A percentile compares a stretch with the other conserved stretches of the same genome.
These are phyloP conservation scores for Rhabdomys dilectus DNA, from an alignment of 2,113 vertebrate species.

Conservation along the genomic window DNA sequence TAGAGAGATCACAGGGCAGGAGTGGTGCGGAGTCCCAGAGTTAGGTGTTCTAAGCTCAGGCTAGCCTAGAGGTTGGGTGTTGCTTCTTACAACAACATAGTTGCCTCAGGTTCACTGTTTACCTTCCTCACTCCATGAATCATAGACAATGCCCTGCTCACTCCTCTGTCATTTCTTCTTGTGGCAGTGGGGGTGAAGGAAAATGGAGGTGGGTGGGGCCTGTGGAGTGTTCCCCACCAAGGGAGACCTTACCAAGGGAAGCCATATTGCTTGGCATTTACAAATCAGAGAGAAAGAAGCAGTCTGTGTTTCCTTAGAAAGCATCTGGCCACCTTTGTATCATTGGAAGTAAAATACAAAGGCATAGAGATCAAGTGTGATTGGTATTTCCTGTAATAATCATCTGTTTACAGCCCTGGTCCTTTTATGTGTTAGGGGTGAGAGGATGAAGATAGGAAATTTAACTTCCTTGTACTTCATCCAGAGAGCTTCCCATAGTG, in stretches of 20 bases:
- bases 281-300: neutral
- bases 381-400: neutral
- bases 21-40: neutral
- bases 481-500: conserved; percentile 4
- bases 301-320: neutral
- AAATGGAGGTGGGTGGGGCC: neutral
- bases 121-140: neutral
- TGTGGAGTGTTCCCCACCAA: neutral
- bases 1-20: neutral
- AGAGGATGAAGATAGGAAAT: conserved; percentile 23
- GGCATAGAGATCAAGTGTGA: neutral
- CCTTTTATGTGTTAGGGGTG: neutral
- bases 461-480: neutral
- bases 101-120: neutral
- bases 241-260: neutral
- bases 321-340: neutral
- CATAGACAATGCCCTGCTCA: neutral
- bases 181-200: neutral
- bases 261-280: neutral
- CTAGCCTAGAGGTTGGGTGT: neutral
- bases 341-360: conserved; percentile 5
- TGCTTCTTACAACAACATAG: neutral
- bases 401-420: neutral
- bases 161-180: neutral
- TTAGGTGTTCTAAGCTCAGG: neutral